Percentiles rank a stretch among this genome's conserved stretches.
Conservation (phyloP, 2,113 vertebrate genomes). For the Xiphias gladius region DNA sequence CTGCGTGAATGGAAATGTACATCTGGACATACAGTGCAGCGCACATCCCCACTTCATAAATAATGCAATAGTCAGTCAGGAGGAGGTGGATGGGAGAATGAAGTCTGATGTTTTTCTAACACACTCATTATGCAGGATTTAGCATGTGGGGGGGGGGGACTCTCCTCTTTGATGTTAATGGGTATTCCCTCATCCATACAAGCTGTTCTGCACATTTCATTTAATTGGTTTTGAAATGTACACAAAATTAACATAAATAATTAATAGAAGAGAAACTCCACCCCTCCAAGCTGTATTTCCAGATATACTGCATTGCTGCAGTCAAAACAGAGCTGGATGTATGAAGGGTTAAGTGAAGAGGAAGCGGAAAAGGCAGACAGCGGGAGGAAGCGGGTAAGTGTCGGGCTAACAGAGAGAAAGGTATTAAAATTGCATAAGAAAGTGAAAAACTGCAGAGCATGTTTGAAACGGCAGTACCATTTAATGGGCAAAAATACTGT, state of each 20-base stretch:
- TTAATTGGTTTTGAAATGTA: constrained; percentile 14
- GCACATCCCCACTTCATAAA: constrained; percentile 48
- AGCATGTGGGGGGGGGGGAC: neutral
- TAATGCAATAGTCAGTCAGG: constrained; percentile 54
- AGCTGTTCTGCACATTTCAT: neutral
- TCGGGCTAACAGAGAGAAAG: neutral
- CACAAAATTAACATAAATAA: constrained; percentile 35
- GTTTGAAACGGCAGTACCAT: neutral
- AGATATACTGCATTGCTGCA: constrained; percentile 24
- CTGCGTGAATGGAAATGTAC: constrained; percentile 29
- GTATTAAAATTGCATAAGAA: constrained; percentile 30
- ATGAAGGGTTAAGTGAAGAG: neutral
- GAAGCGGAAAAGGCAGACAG: neutral
- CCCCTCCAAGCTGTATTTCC: neutral
- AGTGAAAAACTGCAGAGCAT: neutral
- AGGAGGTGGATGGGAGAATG: constrained; percentile 11
- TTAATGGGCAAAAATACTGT: neutral
- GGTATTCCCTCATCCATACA: neutral
- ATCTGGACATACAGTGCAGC: constrained; percentile 6
- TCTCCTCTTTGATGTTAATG: constrained; percentile 8
- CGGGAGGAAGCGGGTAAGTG: neutral
- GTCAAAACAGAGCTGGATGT: constrained; percentile 8
- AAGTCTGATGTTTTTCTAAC: neutral
- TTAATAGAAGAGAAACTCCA: constrained; percentile 11
- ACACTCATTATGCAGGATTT: constrained; percentile 9